Conservation (phyloP, 1,140 invertebrate species). For the Lasioglossum baleicum region DNA sequence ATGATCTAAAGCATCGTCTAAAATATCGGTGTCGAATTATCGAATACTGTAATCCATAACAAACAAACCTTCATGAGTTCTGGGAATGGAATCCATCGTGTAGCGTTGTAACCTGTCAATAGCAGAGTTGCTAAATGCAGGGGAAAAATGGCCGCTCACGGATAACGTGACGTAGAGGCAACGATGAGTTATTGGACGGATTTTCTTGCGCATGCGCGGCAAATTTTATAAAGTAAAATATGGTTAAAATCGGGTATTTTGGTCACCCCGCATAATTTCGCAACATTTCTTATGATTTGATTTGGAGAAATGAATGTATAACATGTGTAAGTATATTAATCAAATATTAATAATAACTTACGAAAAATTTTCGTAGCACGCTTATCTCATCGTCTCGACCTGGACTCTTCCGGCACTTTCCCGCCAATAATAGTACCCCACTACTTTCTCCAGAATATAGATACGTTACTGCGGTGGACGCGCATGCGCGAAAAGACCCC, state of each 20-base stretch:
- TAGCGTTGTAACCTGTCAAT: constrained; percentile 12
- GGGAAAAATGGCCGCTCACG: neutral
- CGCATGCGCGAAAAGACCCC: too few relatives aligned
- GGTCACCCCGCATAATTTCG: neutral
- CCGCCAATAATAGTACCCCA: constrained; percentile 8
- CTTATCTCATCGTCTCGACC: too few relatives aligned
- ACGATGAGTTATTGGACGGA: too few relatives aligned
- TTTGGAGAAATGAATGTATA: neutral
- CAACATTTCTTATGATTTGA: neutral
- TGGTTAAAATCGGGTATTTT: too few relatives aligned
- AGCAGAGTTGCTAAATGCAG: neutral
- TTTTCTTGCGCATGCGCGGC: too few relatives aligned
- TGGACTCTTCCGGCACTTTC: too few relatives aligned
- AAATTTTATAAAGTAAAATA: too few relatives aligned
- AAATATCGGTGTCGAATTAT: neutral
- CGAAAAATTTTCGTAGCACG: too few relatives aligned
- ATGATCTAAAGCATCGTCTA: neutral
- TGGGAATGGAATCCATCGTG: constrained; percentile 87
- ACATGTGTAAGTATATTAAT: neutral
- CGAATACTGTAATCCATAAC: constrained; percentile 27
- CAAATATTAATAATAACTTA: neutral
- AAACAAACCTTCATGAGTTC: constrained; percentile 87
- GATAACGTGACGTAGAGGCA: too few relatives aligned
- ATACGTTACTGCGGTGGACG: neutral
- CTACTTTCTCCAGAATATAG: neutral